Evolutionary conservation across 2,797 vertebrate genomes (phyloP).

Genomic region (Hybognathus amarus): DNA sequence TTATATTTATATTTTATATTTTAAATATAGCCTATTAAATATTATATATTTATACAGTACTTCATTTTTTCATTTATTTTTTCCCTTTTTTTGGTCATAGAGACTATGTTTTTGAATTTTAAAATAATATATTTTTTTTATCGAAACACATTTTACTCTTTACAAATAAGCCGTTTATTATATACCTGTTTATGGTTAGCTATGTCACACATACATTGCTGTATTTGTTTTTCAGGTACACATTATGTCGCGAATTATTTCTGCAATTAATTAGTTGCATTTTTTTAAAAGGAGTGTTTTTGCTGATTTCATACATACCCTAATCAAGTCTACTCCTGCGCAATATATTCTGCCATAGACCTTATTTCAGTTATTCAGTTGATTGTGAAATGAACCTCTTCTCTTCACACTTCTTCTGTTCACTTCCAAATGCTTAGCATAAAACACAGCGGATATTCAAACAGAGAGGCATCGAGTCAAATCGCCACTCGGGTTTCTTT

Average conservation of each 20-base stretch:
- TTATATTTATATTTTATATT: too few species aligned
- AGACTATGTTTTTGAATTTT: background rate
- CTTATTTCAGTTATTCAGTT: conserved; percentile 3
- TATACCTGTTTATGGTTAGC: background rate
- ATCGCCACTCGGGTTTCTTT: conserved; percentile 12
- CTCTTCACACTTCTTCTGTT: conserved; percentile 21
- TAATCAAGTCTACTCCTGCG: conserved; percentile 13
- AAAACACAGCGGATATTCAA: conserved; percentile 25
- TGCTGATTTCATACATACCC: background rate
- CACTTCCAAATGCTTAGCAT: conserved; percentile 21
- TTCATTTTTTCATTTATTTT: too few species aligned
- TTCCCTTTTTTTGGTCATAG: background rate
- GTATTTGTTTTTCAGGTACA: background rate
- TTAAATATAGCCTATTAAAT: too few species aligned
- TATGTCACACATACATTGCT: too few species aligned
- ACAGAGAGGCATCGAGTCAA: background rate
- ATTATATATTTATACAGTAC: too few species aligned
- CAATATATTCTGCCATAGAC: background rate
- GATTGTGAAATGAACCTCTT: conserved; percentile 34
- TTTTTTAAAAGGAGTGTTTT: background rate
- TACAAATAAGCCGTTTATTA: background rate
- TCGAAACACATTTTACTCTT: background rate
- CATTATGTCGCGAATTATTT: background rate
- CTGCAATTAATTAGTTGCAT: background rate
- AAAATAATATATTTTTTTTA: background rate